phyloP scores from a whole-genome alignment of 2,113 vertebrate species.

The Epinephelus fuscoguttatus region DNA sequence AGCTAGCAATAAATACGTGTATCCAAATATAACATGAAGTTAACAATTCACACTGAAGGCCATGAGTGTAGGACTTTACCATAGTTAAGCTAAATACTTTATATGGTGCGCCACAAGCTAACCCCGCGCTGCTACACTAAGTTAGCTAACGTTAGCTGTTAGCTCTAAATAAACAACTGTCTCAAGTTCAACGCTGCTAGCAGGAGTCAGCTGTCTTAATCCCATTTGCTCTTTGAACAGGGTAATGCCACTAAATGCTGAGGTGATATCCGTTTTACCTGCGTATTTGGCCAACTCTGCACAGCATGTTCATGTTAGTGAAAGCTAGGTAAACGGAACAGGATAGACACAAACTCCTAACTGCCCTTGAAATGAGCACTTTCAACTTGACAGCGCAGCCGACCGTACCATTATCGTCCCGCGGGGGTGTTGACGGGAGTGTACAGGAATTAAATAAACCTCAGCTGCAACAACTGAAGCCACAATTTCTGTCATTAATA shows the following conservation, averaged over 20 bases:
- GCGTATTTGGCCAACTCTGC: conserved; percentile 78
- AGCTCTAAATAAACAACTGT: conserved; percentile 33
- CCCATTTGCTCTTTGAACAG: background rate
- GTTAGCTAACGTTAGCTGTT: conserved; percentile 64
- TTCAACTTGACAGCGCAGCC: conserved; percentile 66
- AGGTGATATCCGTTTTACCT: conserved; percentile 73
- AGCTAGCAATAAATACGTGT: background rate
- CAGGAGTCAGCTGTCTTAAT: background rate
- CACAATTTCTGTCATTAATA: background rate
- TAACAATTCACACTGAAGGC: background rate
- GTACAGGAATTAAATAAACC: background rate
- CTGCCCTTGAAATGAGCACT: conserved; percentile 83
- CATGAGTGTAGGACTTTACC: too few species aligned
- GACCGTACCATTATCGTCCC: conserved; percentile 70
- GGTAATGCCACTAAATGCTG: background rate
- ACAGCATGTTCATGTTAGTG: conserved; percentile 75
- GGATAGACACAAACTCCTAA: background rate
- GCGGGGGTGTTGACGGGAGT: conserved; percentile 2
- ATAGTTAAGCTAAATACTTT: background rate
- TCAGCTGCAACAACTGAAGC: background rate
- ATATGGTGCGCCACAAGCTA: conserved; percentile 45
- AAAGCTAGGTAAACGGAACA: background rate
- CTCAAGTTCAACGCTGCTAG: conserved; percentile 37
- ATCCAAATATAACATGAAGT: background rate
- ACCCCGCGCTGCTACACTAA: conserved; percentile 27